Percentiles rank a stretch among this genome's conserved stretches.
Conservation (phyloP, 2,888 invertebrate species). For the Rhyacophila evoluta region DNA sequence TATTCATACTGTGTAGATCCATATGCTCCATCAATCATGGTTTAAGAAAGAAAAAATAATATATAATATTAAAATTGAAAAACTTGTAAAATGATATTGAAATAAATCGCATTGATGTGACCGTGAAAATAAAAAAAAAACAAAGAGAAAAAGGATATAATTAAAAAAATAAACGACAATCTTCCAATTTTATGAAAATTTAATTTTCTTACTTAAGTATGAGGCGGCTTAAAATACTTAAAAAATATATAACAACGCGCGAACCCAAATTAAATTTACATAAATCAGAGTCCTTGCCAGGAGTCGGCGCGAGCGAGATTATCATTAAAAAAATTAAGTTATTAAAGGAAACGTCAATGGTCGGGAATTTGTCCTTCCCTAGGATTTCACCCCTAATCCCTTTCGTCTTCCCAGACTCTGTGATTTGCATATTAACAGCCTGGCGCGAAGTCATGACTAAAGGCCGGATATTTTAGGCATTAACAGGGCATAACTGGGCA, state of each 20-base stretch:
- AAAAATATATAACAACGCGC: slow-evolving; percentile 1
- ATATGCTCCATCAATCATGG: too few species aligned
- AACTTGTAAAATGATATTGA: too few species aligned
- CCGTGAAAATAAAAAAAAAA: too few species aligned
- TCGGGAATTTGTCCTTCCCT: not conserved
- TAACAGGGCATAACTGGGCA: not conserved
- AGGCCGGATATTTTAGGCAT: not conserved
- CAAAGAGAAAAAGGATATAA: not conserved
- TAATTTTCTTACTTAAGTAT: not conserved
- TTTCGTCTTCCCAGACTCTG: not conserved
- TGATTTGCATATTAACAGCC: slow-evolving; percentile 7
- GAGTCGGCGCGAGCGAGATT: not conserved
- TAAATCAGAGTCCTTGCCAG: not conserved
- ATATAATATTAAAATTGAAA: too few species aligned
- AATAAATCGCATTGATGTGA: too few species aligned
- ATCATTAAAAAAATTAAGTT: slow-evolving; percentile 24
- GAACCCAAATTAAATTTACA: slow-evolving; percentile 18
- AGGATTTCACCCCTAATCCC: not conserved
- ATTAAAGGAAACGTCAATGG: slow-evolving; percentile 8
- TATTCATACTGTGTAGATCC: too few species aligned
- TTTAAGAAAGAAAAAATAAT: too few species aligned
- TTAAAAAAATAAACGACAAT: not conserved
- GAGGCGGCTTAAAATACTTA: not conserved
- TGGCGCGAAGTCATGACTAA: not conserved
- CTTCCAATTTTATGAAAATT: not conserved